These are phyloP conservation scores for Todus mexicanus DNA, from an alignment of 2,797 vertebrate genomes.

Conservation along the genomic window DNA sequence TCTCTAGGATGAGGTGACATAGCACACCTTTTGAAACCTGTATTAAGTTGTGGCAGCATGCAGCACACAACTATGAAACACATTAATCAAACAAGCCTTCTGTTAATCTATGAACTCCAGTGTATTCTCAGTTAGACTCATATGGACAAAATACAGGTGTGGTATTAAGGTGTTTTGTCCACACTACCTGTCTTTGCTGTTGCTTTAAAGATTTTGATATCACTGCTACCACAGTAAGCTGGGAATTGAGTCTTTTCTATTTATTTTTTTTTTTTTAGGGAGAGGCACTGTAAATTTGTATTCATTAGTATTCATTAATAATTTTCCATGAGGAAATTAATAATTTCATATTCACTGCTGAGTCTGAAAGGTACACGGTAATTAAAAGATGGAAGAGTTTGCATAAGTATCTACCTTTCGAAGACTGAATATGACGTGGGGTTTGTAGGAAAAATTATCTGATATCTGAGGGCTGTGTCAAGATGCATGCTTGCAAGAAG, in stretches of 20 bases:
- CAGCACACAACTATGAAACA: not conserved
- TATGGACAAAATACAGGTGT: not conserved
- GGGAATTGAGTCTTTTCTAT: not conserved
- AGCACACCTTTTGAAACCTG: not conserved
- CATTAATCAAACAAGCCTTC: not conserved
- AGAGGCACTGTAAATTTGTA: not conserved
- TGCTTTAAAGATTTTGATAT: not conserved
- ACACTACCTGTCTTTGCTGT: not conserved
- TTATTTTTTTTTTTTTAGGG: not conserved
- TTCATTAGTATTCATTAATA: conserved; percentile 39
- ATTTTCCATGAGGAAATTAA: conserved; percentile 21
- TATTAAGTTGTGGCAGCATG: not conserved
- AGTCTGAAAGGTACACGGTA: conserved; percentile 9
- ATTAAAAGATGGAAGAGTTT: conserved; percentile 33
- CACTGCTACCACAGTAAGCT: not conserved
- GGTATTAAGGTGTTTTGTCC: not conserved
- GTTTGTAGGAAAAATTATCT: not conserved
- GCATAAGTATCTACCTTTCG: not conserved
- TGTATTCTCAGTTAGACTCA: not conserved
- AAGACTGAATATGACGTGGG: not conserved
- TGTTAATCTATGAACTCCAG: not conserved
- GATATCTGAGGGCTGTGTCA: not conserved
- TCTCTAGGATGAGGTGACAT: not conserved
- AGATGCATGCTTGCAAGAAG: not conserved
- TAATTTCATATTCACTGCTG: not conserved